Percentiles rank a stretch among this genome's conserved stretches.
phyloP scores from a whole-genome alignment of 2,888 invertebrate genomes.

The Lycocerus yunnanus region DNA sequence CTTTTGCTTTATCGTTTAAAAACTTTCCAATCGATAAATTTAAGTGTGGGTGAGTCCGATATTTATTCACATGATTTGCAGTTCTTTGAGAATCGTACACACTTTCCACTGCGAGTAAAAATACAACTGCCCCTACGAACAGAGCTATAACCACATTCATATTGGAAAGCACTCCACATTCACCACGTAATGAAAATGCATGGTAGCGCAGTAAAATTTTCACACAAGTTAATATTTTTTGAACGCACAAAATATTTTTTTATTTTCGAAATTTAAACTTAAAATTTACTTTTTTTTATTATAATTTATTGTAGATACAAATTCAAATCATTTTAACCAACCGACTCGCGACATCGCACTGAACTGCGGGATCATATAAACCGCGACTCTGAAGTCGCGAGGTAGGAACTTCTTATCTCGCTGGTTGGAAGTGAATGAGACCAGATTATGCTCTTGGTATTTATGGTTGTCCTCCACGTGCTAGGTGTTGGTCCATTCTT shows the following conservation, averaged over 20 bases:
- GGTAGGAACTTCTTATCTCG: slow-evolving; percentile 28
- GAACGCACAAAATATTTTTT: not conserved
- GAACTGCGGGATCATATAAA: slow-evolving; percentile 27
- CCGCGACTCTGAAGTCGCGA: slow-evolving; percentile 27
- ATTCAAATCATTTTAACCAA: slow-evolving; percentile 12
- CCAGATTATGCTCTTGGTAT: slow-evolving; percentile 24
- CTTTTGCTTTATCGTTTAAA: not conserved
- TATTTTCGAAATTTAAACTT: not conserved
- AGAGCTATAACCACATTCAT: slow-evolving; percentile 22
- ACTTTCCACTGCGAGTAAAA: slow-evolving; percentile 19
- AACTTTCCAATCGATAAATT: slow-evolving; percentile 4
- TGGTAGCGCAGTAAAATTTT: slow-evolving; percentile 4
- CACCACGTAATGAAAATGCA: slow-evolving; percentile 15
- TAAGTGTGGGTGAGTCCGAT: slow-evolving; percentile 1
- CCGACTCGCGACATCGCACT: slow-evolving; percentile 30
- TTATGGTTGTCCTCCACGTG: slow-evolving; percentile 29
- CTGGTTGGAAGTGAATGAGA: slow-evolving; percentile 26
- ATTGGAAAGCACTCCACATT: slow-evolving; percentile 10
- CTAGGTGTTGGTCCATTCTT: slow-evolving; percentile 14
- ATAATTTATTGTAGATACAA: too few species aligned
- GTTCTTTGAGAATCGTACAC: slow-evolving; percentile 9
- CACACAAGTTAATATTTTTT: not conserved
- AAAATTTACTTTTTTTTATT: not conserved
- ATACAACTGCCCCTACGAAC: slow-evolving; percentile 20
- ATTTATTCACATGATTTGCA: slow-evolving; percentile 13